Evolutionary conservation across 2,888 invertebrate species (phyloP).

Genomic region (Pristionchus japonicus): DNA sequence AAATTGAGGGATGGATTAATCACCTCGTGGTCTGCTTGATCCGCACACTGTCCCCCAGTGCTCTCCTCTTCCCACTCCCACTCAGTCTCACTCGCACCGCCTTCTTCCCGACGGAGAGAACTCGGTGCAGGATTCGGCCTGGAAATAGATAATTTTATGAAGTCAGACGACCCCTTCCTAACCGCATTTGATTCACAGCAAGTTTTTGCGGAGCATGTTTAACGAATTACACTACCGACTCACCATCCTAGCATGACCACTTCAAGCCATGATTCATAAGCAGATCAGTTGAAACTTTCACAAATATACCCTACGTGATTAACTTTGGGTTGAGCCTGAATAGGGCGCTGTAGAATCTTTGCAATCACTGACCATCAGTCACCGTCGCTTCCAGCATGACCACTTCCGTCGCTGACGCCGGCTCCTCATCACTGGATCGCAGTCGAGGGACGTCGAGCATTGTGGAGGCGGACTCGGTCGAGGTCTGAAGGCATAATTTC

Average conservation of each 20-base stretch:
- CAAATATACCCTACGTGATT: background rate
- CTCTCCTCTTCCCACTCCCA: slow-evolving; percentile 32
- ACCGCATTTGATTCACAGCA: background rate
- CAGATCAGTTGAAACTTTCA: too few relatives aligned
- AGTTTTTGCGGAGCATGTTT: too few relatives aligned
- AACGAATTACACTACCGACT: too few relatives aligned
- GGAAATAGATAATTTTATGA: background rate
- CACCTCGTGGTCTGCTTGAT: slow-evolving; percentile 40
- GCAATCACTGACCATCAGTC: background rate
- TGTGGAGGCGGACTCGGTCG: background rate
- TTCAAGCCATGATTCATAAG: too few relatives aligned
- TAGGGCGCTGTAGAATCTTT: background rate
- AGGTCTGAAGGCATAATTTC: too few relatives aligned
- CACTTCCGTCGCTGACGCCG: background rate
- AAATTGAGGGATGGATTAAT: background rate
- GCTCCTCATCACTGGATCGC: background rate
- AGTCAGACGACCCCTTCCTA: too few relatives aligned
- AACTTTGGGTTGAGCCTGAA: background rate
- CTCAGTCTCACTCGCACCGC: slow-evolving; percentile 7
- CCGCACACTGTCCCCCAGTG: slow-evolving; percentile 12
- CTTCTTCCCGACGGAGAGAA: slow-evolving; percentile 37
- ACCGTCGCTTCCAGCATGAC: slow-evolving; percentile 44
- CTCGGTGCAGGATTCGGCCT: slow-evolving; percentile 18
- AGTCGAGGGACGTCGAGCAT: background rate
- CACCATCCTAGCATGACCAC: too few relatives aligned